These are phyloP conservation scores for Drosophila teissieri DNA, from an alignment of 1,140 invertebrate genomes.

Conservation along the genomic window DNA sequence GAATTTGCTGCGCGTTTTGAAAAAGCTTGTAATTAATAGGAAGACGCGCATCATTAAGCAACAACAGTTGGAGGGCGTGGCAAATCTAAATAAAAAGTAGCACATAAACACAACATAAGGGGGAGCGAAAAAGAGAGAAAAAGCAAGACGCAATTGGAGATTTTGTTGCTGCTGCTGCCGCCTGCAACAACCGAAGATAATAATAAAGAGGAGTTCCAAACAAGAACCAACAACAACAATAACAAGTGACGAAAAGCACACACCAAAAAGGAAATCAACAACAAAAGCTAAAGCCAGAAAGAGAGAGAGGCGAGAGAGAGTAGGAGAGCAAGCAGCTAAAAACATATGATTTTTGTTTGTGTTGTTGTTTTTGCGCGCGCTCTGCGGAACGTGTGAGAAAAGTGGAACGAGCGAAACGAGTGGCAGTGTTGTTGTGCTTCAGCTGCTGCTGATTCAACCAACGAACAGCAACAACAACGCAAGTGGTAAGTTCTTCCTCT, in stretches of 20 bases:
- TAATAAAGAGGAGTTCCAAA: slow-evolving; percentile 50
- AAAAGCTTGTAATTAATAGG: slow-evolving; percentile 16
- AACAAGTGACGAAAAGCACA: slow-evolving; percentile 6
- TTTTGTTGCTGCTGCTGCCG: slow-evolving; percentile 67
- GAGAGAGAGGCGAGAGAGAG: background rate
- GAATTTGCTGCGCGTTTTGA: slow-evolving; percentile 52
- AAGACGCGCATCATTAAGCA: slow-evolving; percentile 5
- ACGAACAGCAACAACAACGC: slow-evolving; percentile 44
- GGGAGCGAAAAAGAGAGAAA: slow-evolving; percentile 10
- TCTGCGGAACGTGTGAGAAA: slow-evolving; percentile 47
- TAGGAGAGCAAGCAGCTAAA: slow-evolving; percentile 65
- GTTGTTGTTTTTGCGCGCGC: slow-evolving; percentile 67
- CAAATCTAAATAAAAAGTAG: slow-evolving; percentile 25
- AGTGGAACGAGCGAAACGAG: slow-evolving; percentile 36
- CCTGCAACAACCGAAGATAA: slow-evolving; percentile 57
- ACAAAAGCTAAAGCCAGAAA: slow-evolving; percentile 18
- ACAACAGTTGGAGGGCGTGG: slow-evolving; percentile 50
- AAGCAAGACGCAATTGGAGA: slow-evolving; percentile 63
- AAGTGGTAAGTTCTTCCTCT: slow-evolving; percentile 50
- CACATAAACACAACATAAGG: slow-evolving; percentile 11
- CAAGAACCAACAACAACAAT: slow-evolving; percentile 9
- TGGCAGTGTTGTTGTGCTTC: slow-evolving; percentile 41
- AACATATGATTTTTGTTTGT: slow-evolving; percentile 83
- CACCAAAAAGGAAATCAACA: slow-evolving; percentile 32
- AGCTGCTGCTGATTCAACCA: slow-evolving; percentile 51